phyloP scores from a whole-genome alignment of 2,797 vertebrate genomes.

The Rhinogobio ventralis region DNA sequence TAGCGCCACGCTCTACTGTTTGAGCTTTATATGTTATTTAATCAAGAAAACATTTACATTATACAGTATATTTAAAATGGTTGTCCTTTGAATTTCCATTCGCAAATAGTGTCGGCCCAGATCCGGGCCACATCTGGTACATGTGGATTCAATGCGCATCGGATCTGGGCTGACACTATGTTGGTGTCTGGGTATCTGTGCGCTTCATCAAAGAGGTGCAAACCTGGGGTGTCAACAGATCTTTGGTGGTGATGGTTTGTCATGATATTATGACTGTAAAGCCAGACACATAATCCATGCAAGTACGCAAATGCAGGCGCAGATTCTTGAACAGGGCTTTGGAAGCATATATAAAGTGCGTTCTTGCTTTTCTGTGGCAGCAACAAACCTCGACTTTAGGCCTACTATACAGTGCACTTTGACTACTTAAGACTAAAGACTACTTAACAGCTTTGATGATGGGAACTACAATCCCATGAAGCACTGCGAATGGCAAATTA shows the following conservation, averaged over 20 bases:
- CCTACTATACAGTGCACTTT: neutral
- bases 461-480: neutral
- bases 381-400: neutral
- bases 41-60: neutral
- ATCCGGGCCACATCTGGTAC: too few relatives aligned
- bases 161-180: too few relatives aligned
- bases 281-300: neutral
- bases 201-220: neutral
- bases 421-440: too few relatives aligned
- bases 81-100: neutral
- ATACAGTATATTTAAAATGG: neutral
- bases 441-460: neutral
- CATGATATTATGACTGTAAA: neutral
- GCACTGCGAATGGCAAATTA: neutral
- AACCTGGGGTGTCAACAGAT: neutral
- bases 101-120: too few relatives aligned
- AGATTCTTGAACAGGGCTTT: neutral
- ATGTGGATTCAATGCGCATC: too few relatives aligned
- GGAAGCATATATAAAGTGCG: neutral
- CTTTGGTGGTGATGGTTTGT: neutral
- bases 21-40: neutral
- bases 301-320: neutral
- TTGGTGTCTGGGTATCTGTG: neutral
- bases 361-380: neutral
- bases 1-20: too few relatives aligned